Evolutionary conservation across 2,888 invertebrate genomes (phyloP).

Genomic region (Alloplasta piceator): DNA sequence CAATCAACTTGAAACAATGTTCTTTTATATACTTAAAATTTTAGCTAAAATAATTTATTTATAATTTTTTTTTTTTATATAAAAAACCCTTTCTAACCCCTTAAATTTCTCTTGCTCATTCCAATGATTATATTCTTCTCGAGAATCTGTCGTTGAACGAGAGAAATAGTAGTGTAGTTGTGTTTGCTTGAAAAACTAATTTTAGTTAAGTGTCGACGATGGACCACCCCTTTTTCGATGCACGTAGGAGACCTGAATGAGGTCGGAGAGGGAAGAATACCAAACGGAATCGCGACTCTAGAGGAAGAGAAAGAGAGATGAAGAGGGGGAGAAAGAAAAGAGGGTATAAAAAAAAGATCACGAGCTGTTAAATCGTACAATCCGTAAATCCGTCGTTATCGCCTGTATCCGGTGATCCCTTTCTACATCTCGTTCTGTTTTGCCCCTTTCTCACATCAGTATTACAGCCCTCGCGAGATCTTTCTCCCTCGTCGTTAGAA

Average conservation of each 20-base stretch:
- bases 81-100: background rate
- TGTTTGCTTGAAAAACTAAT: slow-evolving; percentile 56
- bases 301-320: background rate
- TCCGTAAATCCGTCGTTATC: slow-evolving; percentile 64
- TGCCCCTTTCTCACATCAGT: background rate
- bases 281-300: background rate
- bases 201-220: slow-evolving; percentile 41
- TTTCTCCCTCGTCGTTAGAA: slow-evolving; percentile 43
- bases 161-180: slow-evolving; percentile 1
- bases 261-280: background rate
- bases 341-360: slow-evolving; percentile 7
- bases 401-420: slow-evolving; percentile 53
- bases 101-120: background rate
- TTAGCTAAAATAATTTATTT: too few species aligned
- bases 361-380: slow-evolving; percentile 59
- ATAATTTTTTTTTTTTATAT: too few species aligned
- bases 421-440: slow-evolving; percentile 20
- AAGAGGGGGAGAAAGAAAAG: background rate
- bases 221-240: background rate
- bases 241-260: background rate
- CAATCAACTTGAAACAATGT: too few species aligned
- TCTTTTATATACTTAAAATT: too few species aligned
- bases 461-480: slow-evolving; percentile 14
- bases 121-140: background rate
- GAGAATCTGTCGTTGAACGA: background rate